Evolutionary conservation across 2,797 vertebrate species (phyloP).

Genomic region (Aphelocoma californica): DNA sequence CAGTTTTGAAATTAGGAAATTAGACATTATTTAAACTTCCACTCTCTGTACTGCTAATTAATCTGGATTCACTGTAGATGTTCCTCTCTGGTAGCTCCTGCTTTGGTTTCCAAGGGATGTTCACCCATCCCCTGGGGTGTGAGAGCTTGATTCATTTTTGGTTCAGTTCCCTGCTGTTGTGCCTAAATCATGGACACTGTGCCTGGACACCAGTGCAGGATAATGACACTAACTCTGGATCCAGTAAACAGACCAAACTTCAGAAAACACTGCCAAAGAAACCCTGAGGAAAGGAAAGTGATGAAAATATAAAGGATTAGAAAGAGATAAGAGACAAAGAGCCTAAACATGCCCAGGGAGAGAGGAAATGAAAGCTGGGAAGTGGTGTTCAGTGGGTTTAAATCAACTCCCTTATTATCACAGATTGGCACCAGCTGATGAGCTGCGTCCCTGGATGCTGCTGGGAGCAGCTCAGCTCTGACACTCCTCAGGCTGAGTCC

Average conservation of each 20-base stretch:
- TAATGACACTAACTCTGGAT: background rate
- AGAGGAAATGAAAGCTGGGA: background rate
- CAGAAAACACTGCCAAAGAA: background rate
- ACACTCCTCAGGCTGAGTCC: background rate
- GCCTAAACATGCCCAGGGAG: background rate
- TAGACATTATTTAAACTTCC: background rate
- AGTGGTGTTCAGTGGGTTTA: background rate
- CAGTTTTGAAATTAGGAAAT: background rate
- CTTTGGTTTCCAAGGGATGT: background rate
- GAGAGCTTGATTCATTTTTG: background rate
- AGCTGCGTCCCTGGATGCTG: background rate
- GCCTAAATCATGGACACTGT: background rate
- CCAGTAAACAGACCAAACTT: background rate
- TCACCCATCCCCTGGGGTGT: background rate
- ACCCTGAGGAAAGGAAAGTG: background rate
- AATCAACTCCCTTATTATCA: background rate
- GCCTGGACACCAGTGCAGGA: background rate
- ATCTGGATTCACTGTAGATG: background rate
- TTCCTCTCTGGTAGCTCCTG: background rate
- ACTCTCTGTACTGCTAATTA: background rate
- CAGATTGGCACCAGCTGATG: background rate
- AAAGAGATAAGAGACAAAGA: constrained; percentile 18
- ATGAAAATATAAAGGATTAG: background rate
- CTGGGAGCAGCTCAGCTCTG: background rate
- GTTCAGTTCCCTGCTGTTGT: background rate